These are phyloP conservation scores for Recurvirostra avosetta DNA, from an alignment of 2,113 vertebrate species.

Conservation along the genomic window DNA sequence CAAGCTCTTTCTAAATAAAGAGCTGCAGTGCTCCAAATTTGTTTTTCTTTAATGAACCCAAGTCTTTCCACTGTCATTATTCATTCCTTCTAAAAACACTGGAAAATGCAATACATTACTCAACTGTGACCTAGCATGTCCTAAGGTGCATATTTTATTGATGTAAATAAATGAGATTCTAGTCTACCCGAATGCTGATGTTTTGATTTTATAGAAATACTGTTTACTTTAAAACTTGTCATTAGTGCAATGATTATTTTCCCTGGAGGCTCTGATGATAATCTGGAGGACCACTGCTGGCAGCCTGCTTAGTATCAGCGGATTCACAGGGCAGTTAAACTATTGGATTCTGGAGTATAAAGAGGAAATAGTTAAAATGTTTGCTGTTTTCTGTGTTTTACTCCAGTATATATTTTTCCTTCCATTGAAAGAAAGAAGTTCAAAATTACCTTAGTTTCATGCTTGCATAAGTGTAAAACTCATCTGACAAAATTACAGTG, in stretches of 20 bases:
- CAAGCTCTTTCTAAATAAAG: slow-evolving; percentile 69
- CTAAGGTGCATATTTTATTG: slow-evolving; percentile 70
- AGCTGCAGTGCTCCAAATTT: slow-evolving; percentile 54
- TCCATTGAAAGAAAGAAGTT: neutral
- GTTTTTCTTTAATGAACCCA: slow-evolving; percentile 75
- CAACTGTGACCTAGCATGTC: slow-evolving; percentile 57
- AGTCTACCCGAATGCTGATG: slow-evolving; percentile 21
- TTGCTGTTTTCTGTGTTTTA: neutral
- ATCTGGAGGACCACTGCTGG: slow-evolving; percentile 12
- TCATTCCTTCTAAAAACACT: slow-evolving; percentile 73
- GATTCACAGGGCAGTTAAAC: neutral
- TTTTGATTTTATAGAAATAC: slow-evolving; percentile 69
- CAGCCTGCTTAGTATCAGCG: neutral
- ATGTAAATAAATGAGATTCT: slow-evolving; percentile 73
- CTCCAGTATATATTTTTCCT: neutral
- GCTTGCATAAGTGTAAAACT: neutral
- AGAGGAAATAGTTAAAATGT: neutral
- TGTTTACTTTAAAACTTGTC: slow-evolving; percentile 55
- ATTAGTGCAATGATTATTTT: slow-evolving; percentile 61
- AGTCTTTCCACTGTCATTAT: slow-evolving; percentile 66
- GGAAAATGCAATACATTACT: slow-evolving; percentile 62
- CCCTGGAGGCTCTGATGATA: neutral
- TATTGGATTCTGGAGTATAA: neutral
- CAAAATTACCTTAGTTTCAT: neutral
- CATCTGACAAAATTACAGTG: neutral